phyloP scores from a whole-genome alignment of 2,888 invertebrate genomes.

The Schizaphis graminum region DNA sequence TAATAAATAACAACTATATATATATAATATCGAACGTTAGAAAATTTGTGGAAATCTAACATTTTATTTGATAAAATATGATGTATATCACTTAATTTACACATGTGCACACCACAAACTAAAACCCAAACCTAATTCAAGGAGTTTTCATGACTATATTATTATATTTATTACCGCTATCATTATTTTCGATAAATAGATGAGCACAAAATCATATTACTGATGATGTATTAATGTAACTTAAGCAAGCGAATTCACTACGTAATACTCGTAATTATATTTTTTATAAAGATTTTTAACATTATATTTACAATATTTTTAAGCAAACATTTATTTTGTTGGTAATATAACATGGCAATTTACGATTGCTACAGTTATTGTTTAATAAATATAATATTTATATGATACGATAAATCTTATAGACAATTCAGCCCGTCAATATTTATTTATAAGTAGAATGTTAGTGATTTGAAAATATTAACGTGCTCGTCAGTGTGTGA shows the following conservation, averaged over 20 bases:
- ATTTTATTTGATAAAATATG: not conserved
- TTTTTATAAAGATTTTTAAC: not conserved
- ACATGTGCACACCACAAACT: not conserved
- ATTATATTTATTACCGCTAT: not conserved
- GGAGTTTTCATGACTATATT: not conserved
- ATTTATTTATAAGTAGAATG: not conserved
- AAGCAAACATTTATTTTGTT: not conserved
- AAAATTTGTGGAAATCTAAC: not conserved
- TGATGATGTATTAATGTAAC: not conserved
- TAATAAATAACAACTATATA: not conserved
- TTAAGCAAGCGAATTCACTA: not conserved
- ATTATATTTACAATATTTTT: not conserved
- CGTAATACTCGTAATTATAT: too few relatives aligned
- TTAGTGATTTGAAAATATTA: not conserved
- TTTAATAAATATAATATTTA: not conserved
- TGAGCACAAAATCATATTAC: not conserved
- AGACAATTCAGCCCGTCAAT: not conserved
- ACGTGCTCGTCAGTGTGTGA: not conserved
- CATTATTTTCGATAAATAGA: not conserved
- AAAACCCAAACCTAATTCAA: not conserved
- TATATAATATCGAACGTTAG: not conserved
- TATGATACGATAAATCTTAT: not conserved
- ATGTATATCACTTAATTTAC: not conserved
- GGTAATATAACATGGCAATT: not conserved
- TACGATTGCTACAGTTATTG: too few relatives aligned